Evolutionary conservation across 2,113 vertebrate genomes (phyloP), one percentile per base, ranked within the genome.

Genomic region (Corythaeola cristata): DNA sequence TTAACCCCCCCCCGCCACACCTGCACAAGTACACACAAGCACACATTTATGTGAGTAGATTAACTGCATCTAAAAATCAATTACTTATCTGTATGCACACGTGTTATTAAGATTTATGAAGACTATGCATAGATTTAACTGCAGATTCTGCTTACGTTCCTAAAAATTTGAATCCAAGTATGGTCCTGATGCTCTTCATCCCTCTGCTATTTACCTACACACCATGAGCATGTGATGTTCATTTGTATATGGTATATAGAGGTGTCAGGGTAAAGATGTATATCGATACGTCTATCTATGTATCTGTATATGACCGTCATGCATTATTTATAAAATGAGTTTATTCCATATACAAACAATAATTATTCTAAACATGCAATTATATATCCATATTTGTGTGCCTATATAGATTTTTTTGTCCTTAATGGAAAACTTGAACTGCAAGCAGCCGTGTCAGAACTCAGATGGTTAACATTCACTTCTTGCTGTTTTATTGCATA

Each of bases 401-500:
- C 79, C 95, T 94, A 44, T 96, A 91, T 93, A 71, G 94, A 63
- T 86, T 90, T 94, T 79, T 91, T 72, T 78, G 75, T 96, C 90
- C 95, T 98, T 98, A 98, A 98, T 98, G 98, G 98, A 98, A 98
- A 98, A 98, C 98, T 98, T 98, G 98, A 98, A 98, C 98, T 95
- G 97, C 97, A 96, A 98, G 96, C 97, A 97, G 97, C 97, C 97
- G 93, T 98, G 98, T 98, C 98, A 98, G 98, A 98, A 98, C 98
- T 98, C 98, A 98, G 98, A 98, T 98, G 98, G 98, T 99, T 99
- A 99, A 98, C 98, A 98, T 98, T 98, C 98, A 98, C 98, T 98
- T 98, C 98, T 99, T 99, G 98, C 99, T 98, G 99, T 99, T 99
- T 99, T 99, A 99, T 99, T 99, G 99, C 99, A 99, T 98, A 99